A percentile compares a stretch with the other conserved stretches of the same genome.
These are phyloP conservation scores for Drosophila lacertosa DNA, from an alignment of 1,140 invertebrate species.

Conservation along the genomic window DNA sequence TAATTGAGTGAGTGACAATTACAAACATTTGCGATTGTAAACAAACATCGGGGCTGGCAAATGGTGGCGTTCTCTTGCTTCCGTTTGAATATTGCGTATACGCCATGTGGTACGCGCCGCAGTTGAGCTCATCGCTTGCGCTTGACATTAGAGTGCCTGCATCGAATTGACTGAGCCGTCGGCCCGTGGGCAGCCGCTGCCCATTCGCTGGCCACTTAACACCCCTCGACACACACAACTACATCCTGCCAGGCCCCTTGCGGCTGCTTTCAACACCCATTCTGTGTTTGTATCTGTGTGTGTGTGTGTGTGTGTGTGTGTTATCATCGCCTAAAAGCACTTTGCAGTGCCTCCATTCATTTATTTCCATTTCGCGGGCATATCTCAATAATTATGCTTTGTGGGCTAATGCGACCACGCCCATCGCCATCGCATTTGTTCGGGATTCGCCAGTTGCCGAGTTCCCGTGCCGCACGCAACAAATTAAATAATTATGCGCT, in stretches of 20 bases:
- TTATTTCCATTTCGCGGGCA: conserved; percentile 67
- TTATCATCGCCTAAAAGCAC: conserved; percentile 16
- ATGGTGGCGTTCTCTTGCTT: conserved; percentile 10
- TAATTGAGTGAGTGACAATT: conserved; percentile 24
- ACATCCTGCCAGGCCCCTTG: background rate
- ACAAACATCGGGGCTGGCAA: conserved; percentile 28
- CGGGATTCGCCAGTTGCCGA: conserved; percentile 21
- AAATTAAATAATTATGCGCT: conserved; percentile 73
- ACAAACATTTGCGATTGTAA: conserved; percentile 13
- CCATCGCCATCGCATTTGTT: conserved; percentile 33
- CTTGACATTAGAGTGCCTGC: conserved; percentile 41
- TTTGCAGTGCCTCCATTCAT: conserved; percentile 43
- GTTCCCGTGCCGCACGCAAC: conserved; percentile 10
- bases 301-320: conserved; percentile 1
- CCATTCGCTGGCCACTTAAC: conserved; percentile 48
- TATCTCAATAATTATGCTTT: conserved; percentile 57
- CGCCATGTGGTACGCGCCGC: conserved; percentile 32
- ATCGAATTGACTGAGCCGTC: conserved; percentile 62
- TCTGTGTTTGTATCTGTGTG: background rate
- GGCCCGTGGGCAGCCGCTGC: conserved; percentile 36
- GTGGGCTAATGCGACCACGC: conserved; percentile 42
- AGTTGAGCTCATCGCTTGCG: conserved; percentile 10
- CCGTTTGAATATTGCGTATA: conserved; percentile 60
- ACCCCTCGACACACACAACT: background rate
- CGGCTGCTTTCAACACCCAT: too few relatives aligned